Conservation (phyloP, 2,888 invertebrate genomes). For the Xiphydria camelus region DNA sequence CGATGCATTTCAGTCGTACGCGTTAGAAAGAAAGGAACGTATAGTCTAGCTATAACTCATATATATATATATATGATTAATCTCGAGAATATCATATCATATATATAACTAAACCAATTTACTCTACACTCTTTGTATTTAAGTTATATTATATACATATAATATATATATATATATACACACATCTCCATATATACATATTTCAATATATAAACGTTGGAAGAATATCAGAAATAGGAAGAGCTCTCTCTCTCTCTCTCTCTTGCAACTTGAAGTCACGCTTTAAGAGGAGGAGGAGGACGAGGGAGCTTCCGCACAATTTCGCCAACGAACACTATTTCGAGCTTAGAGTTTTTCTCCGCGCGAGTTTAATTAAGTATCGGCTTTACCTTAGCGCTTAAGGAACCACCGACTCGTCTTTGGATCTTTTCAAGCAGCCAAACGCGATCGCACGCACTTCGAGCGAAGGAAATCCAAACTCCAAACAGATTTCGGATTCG, state of each 20-base stretch:
- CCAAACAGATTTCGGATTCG: too few species aligned
- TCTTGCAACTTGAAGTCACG: neutral
- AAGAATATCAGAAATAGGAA: neutral
- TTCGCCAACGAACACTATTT: neutral
- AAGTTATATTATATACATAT: conserved; percentile 30
- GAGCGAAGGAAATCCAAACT: too few species aligned
- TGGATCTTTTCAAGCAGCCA: too few species aligned
- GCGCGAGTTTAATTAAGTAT: too few species aligned
- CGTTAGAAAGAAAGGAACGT: neutral
- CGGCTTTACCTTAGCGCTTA: too few species aligned
- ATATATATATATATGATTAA: too few species aligned
- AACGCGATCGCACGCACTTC: too few species aligned
- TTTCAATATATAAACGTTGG: conserved; percentile 8
- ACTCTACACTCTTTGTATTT: conserved; percentile 36
- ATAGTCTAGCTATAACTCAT: conserved; percentile 8
- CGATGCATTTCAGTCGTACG: conserved; percentile 3
- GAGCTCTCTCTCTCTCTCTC: neutral
- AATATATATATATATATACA: conserved; percentile 9
- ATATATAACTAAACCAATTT: conserved; percentile 34
- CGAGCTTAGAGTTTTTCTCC: neutral
- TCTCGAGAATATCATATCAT: conserved; percentile 15
- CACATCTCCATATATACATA: conserved; percentile 10
- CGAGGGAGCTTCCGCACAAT: neutral
- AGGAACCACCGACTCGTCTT: too few species aligned
- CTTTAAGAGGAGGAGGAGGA: neutral